These are phyloP conservation scores for Cheilosia urbana DNA, from an alignment of 2,888 invertebrate species.

Conservation along the genomic window DNA sequence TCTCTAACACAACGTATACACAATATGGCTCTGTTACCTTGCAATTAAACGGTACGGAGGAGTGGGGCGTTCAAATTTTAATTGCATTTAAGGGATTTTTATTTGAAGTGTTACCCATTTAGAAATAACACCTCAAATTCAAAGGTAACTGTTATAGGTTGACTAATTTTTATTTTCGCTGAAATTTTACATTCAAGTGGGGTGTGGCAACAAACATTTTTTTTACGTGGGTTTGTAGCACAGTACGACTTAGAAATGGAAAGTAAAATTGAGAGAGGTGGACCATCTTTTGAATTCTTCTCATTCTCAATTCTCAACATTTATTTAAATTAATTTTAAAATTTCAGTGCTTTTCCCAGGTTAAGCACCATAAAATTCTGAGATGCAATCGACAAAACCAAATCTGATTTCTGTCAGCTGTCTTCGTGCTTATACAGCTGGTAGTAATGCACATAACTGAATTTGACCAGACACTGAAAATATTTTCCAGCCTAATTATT, in stretches of 20 bases:
- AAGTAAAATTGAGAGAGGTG: too few species aligned
- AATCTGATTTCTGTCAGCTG: too few species aligned
- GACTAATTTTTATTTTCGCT: slow-evolving; percentile 14
- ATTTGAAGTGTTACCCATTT: slow-evolving; percentile 19
- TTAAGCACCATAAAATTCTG: too few species aligned
- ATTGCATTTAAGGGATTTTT: slow-evolving; percentile 53
- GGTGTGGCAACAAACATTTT: neutral
- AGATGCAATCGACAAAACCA: too few species aligned
- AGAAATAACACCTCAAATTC: slow-evolving; percentile 20
- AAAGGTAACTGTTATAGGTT: slow-evolving; percentile 26
- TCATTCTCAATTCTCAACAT: too few species aligned
- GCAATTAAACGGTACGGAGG: slow-evolving; percentile 42
- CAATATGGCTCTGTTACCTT: slow-evolving; percentile 17
- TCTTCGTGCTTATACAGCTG: too few species aligned
- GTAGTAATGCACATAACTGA: too few species aligned
- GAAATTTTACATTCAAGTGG: neutral
- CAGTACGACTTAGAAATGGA: neutral
- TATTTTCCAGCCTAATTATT: too few species aligned
- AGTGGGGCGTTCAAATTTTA: slow-evolving; percentile 48
- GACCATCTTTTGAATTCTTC: too few species aligned
- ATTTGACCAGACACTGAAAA: too few species aligned
- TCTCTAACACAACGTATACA: slow-evolving; percentile 5
- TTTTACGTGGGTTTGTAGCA: neutral
- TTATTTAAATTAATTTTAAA: too few species aligned
- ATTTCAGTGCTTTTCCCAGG: too few species aligned